phyloP scores from a whole-genome alignment of 2,113 vertebrate species.

The Varanus salvator region DNA sequence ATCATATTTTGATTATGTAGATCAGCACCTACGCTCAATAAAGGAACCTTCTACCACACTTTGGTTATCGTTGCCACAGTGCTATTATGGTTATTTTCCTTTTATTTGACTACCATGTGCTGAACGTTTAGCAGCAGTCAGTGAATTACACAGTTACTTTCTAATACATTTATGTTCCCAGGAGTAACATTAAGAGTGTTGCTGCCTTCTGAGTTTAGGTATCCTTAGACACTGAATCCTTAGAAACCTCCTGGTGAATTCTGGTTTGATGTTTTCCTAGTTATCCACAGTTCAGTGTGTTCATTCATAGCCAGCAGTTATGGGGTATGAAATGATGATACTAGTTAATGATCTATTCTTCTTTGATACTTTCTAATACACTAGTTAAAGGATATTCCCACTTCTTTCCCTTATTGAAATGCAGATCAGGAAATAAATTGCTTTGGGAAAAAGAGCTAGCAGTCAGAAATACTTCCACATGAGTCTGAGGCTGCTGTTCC shows the following conservation, averaged over 20 bases:
- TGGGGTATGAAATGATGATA: neutral
- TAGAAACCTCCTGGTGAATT: neutral
- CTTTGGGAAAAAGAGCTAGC: neutral
- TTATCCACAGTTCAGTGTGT: neutral
- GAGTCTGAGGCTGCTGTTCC: neutral
- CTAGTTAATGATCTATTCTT: neutral
- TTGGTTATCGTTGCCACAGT: neutral
- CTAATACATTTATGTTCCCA: neutral
- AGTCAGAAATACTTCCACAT: neutral
- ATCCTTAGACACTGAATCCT: neutral
- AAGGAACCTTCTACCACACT: neutral
- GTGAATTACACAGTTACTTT: neutral
- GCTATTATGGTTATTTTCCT: neutral
- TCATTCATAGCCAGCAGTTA: neutral
- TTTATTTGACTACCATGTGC: neutral
- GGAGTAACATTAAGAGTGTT: neutral
- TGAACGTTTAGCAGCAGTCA: neutral
- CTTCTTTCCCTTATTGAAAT: neutral
- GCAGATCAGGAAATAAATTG: neutral
- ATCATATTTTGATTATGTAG: neutral
- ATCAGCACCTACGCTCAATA: neutral
- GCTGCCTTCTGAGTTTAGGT: neutral
- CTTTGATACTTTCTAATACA: neutral
- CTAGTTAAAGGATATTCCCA: conserved; percentile 6
- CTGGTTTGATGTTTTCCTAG: neutral